Percentiles rank a stretch among this genome's conserved stretches.
These are phyloP conservation scores for Dipodomys spectabilis DNA, from an alignment of 2,113 vertebrate genomes.

Conservation along the genomic window DNA sequence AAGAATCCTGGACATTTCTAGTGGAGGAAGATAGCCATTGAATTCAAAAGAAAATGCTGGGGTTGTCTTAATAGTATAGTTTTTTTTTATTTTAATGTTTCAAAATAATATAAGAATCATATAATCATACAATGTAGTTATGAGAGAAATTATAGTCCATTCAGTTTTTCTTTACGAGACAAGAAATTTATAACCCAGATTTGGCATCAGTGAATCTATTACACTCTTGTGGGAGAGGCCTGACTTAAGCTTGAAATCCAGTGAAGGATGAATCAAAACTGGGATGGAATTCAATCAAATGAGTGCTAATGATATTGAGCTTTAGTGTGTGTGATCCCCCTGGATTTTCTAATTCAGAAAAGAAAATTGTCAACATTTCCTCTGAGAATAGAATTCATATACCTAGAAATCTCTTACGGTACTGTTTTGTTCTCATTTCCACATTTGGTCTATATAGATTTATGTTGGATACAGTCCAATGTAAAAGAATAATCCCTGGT, in stretches of 20 bases:
- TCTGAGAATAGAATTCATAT: conserved; percentile 44
- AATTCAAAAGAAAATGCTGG: conserved; percentile 3
- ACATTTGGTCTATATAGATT: neutral
- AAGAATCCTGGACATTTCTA: neutral
- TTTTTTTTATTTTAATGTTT: conserved; percentile 41
- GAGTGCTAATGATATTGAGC: neutral
- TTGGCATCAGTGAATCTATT: neutral
- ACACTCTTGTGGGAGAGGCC: neutral
- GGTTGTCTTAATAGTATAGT: neutral
- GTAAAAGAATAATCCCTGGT: neutral
- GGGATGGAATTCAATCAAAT: neutral
- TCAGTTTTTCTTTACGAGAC: neutral
- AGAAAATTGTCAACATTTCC: neutral
- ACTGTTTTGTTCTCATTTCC: neutral
- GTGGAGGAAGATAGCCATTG: neutral
- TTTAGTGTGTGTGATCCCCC: neutral
- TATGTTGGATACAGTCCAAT: neutral
- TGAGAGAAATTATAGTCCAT: neutral
- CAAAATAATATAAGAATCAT: neutral
- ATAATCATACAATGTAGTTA: neutral
- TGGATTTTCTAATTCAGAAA: conserved; percentile 21
- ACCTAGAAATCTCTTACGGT: neutral
- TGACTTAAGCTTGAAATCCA: neutral
- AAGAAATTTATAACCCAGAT: conserved; percentile 5
- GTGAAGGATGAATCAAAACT: neutral